Percentiles rank a stretch among this genome's conserved stretches.
These are phyloP conservation scores for Brachylomia viminalis DNA, from an alignment of 2,888 invertebrate genomes.

Conservation along the genomic window DNA sequence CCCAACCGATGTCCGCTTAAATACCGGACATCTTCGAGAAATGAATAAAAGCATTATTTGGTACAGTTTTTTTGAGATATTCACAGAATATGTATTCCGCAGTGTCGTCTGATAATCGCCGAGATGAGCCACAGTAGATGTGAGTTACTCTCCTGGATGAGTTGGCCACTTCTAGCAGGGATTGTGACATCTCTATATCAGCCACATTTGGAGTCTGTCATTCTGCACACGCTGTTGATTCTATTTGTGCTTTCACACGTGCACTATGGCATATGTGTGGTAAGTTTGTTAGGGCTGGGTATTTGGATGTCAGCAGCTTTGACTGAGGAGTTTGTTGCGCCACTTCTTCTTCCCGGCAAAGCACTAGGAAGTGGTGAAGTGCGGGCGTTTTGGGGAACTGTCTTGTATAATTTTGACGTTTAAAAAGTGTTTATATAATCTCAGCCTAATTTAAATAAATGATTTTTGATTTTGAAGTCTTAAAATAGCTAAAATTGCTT, in stretches of 20 bases:
- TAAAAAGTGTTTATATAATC: background rate
- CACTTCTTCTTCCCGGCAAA: background rate
- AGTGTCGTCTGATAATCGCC: slow-evolving; percentile 98
- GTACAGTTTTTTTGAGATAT: background rate
- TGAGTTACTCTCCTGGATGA: slow-evolving; percentile 95
- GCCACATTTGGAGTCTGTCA: slow-evolving; percentile 91
- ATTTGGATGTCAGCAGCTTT: background rate
- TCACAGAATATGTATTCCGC: slow-evolving; percentile 62
- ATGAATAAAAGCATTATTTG: too few relatives aligned
- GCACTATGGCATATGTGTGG: slow-evolving; percentile 98
- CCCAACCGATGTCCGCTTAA: background rate
- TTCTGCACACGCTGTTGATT: slow-evolving; percentile 93
- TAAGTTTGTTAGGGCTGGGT: slow-evolving; percentile 89
- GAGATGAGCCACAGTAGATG: slow-evolving; percentile 98
- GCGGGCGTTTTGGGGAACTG: background rate
- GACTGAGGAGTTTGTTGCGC: background rate
- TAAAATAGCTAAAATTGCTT: too few relatives aligned
- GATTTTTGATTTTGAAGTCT: background rate
- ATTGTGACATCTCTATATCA: slow-evolving; percentile 88
- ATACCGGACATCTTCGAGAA: background rate
- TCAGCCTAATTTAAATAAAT: background rate
- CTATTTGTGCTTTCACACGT: slow-evolving; percentile 94
- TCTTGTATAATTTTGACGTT: background rate
- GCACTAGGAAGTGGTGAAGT: background rate
- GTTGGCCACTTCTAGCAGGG: slow-evolving; percentile 92